A percentile compares a stretch with the other conserved stretches of the same genome.
These are phyloP conservation scores for Cynoglossus semilaevis DNA, from an alignment of 2,113 vertebrate genomes.

Conservation along the genomic window DNA sequence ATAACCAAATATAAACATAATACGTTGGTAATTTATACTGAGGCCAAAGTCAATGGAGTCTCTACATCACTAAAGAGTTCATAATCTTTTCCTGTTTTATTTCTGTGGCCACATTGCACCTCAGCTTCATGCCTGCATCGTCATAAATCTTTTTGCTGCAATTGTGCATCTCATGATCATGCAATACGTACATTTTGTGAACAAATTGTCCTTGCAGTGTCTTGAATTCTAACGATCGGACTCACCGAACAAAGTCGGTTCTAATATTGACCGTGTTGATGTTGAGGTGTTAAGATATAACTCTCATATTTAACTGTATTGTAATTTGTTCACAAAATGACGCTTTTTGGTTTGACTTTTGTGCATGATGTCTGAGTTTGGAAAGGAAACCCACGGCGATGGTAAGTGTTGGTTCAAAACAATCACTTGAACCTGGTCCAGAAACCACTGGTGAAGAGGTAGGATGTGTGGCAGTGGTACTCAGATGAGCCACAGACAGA, in stretches of 20 bases:
- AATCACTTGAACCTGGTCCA: slow-evolving; percentile 54
- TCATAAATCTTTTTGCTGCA: slow-evolving; percentile 42
- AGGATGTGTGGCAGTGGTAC: slow-evolving; percentile 54
- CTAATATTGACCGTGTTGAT: neutral
- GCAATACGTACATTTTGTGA: slow-evolving; percentile 57
- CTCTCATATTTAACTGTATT: slow-evolving; percentile 13
- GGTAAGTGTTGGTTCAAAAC: slow-evolving; percentile 73
- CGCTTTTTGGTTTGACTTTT: slow-evolving; percentile 38
- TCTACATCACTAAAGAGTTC: slow-evolving; percentile 20
- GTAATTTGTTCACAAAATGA: slow-evolving; percentile 68
- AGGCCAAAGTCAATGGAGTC: too few species aligned
- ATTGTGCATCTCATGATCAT: slow-evolving; percentile 53
- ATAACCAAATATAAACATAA: too few species aligned
- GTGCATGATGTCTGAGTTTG: slow-evolving; percentile 70
- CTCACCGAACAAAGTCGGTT: too few species aligned
- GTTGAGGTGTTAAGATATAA: too few species aligned
- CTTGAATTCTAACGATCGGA: slow-evolving; percentile 12
- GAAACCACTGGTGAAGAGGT: slow-evolving; percentile 68
- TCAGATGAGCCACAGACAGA: slow-evolving; percentile 22
- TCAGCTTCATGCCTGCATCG: slow-evolving; percentile 50
- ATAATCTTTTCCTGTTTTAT: slow-evolving; percentile 30
- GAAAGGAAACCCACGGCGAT: slow-evolving; percentile 56
- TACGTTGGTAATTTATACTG: neutral
- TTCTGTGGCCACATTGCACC: slow-evolving; percentile 42
- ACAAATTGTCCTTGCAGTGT: slow-evolving; percentile 43